Base-by-base conservation (phyloP, 2,797 vertebrate genomes). In the Scolopax rusticola region DNA sequence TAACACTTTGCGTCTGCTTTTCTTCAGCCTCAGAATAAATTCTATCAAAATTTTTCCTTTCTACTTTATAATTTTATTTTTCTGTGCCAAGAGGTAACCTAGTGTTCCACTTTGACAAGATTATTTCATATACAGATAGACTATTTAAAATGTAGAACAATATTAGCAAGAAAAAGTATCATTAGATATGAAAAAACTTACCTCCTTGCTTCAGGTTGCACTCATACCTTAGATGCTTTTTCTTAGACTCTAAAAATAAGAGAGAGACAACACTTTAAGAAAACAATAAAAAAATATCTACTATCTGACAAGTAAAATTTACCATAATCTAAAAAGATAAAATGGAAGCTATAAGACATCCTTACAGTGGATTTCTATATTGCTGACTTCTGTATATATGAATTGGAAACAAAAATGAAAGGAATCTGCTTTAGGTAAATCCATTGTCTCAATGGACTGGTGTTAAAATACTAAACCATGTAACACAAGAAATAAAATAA, bases 141-240 rank as follows among this genome's bases (percentile, higher is more conserved):
- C 25, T 59, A 91, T 94, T 87, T 54, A 24, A 87, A 92, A 87
- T 18, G 15, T 40, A 80, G 48, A 95, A 50, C 1, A 18, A 40
- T 79, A 40, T 65, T 47, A 77, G 5, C 32, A 90, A 53, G 54
- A 75, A 76, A 78, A 92, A 64, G 1, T 48, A 56, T 15, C 82
- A 74, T 63, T 65, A 90, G 91, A 84, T 83, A 95, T 19, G 9
- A 87, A 69, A 91, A 91, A 50, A 11, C 78, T 92, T 92, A 90
- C 21, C 8, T 96, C 57, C 64, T 77, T 83, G 27, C 13, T 81
- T 30, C 65, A 71, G 21, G 45, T 23, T 75, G 6, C 3, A 69
- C 20, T 81, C 4, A 0, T 32, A 56, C 14, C 33, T 76, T 73
- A 85, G 84, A 43, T 57, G 9, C 4, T 79, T 89, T 7, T 50